Evolutionary conservation across 2,113 vertebrate species (phyloP).

Genomic region (Pteronura brasiliensis): DNA sequence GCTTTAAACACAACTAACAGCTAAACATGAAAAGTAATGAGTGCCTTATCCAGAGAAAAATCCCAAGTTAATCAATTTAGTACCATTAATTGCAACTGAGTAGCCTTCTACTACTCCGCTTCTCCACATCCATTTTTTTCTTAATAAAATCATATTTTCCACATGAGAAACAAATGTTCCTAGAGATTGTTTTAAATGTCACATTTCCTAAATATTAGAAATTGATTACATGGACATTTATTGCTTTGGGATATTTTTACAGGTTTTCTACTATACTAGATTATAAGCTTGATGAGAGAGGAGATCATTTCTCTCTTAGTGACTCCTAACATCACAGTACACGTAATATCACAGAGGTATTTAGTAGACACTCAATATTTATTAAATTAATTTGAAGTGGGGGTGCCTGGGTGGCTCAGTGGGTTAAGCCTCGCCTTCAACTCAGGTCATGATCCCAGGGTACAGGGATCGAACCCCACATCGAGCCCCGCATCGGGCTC

Average conservation of each 20-base stretch:
- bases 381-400: slow-evolving; percentile 35
- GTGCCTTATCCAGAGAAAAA: not conserved
- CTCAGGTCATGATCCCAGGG: no score
- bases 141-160: slow-evolving; percentile 6
- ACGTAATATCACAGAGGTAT: not conserved
- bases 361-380: not conserved
- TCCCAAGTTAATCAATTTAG: not conserved
- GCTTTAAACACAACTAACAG: slow-evolving; percentile 3
- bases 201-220: slow-evolving; percentile 27
- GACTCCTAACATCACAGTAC: not conserved
- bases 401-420: no score
- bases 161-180: slow-evolving; percentile 11
- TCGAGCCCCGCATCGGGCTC: no score
- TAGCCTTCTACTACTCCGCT: not conserved
- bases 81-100: not conserved
- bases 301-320: slow-evolving; percentile 16
- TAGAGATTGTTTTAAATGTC: not conserved
- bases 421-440: no score
- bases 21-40: slow-evolving; percentile 17
- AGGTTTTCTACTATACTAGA: not conserved
- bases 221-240: not conserved
- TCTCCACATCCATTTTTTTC: not conserved
- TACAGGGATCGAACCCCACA: no score
- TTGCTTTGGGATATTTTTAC: slow-evolving; percentile 12
- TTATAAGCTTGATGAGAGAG: not conserved